A percentile compares a stretch with the other conserved stretches of the same genome.
phyloP scores from a whole-genome alignment of 2,113 vertebrate species.

The Saccopteryx leptura region DNA sequence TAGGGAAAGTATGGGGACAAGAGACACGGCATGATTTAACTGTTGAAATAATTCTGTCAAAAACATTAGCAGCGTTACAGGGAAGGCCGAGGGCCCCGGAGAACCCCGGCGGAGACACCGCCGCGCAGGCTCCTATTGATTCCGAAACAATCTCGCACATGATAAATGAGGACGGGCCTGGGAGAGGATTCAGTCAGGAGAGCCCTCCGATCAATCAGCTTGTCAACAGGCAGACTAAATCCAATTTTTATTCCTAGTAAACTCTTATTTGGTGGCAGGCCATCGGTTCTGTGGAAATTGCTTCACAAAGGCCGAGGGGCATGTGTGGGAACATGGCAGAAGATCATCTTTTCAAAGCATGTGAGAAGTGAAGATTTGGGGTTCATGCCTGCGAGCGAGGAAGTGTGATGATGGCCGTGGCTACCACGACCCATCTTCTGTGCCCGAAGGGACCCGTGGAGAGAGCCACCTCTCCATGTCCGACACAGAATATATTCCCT shows the following conservation, averaged over 20 bases:
- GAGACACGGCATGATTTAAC: conserved; percentile 92
- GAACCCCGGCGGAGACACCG: conserved; percentile 91
- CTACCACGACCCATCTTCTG: not conserved
- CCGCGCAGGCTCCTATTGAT: conserved; percentile 95
- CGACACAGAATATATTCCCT: not conserved
- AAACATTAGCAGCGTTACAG: conserved; percentile 93
- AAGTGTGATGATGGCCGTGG: conserved; percentile 21
- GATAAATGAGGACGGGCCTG: conserved; percentile 97
- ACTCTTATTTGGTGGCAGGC: conserved; percentile 92
- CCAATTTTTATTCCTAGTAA: conserved; percentile 99
- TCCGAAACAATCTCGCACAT: conserved; percentile 95
- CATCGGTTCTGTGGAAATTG: conserved; percentile 89
- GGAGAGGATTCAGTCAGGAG: conserved; percentile 95
- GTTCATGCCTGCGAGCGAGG: not conserved
- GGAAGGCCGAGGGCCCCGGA: conserved; percentile 92
- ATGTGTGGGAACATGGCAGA: conserved; percentile 68
- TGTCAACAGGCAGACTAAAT: conserved; percentile 97
- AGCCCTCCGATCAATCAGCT: conserved; percentile 99
- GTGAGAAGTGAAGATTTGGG: conserved; percentile 73
- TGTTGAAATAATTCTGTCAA: conserved; percentile 94
- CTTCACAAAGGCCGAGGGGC: conserved; percentile 84
- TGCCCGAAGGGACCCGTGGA: not conserved
- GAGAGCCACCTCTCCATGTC: accelerated
- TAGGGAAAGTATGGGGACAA: conserved; percentile 70
- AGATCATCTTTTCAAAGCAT: conserved; percentile 83